phyloP scores from a whole-genome alignment of 2,797 vertebrate species.

The Labroides dimidiatus region DNA sequence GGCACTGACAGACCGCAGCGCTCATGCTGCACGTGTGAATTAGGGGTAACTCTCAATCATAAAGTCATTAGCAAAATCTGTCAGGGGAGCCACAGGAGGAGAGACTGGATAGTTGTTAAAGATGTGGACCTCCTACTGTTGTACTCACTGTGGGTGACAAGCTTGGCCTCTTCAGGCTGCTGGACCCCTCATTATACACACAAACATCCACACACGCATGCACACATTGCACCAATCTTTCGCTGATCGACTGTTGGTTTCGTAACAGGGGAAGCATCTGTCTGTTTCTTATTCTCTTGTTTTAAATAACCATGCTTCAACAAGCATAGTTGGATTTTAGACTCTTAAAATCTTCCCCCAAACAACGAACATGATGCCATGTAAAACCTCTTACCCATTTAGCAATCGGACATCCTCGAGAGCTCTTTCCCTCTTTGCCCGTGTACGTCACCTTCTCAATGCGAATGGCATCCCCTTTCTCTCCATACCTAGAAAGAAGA shows the following conservation, averaged over 20 bases:
- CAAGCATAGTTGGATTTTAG: too few species aligned
- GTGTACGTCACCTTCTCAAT: conserved; percentile 98
- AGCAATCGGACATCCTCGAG: conserved; percentile 96
- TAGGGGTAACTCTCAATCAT: too few species aligned
- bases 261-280: conserved; percentile 24
- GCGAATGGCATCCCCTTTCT: conserved; percentile 94
- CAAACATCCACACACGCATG: conserved; percentile 6
- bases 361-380: not conserved
- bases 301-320: not conserved
- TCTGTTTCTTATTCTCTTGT: conserved; percentile 5
- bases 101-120: conserved; percentile 41
- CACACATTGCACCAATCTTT: conserved; percentile 39
- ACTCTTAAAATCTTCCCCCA: not conserved
- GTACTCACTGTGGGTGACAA: conserved; percentile 57
- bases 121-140: conserved; percentile 54
- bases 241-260: conserved; percentile 26
- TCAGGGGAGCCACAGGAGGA: conserved; percentile 23
- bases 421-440: conserved; percentile 96
- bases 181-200: conserved; percentile 40
- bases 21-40: too few species aligned
- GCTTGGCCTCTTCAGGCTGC: conserved; percentile 25
- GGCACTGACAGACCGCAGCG: too few species aligned
- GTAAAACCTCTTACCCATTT: conserved; percentile 93
- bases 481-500: conserved; percentile 86
- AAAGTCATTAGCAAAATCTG: conserved; percentile 66